phyloP scores from a whole-genome alignment of 2,797 vertebrate genomes.

The Platyrinchus mystaceus region DNA sequence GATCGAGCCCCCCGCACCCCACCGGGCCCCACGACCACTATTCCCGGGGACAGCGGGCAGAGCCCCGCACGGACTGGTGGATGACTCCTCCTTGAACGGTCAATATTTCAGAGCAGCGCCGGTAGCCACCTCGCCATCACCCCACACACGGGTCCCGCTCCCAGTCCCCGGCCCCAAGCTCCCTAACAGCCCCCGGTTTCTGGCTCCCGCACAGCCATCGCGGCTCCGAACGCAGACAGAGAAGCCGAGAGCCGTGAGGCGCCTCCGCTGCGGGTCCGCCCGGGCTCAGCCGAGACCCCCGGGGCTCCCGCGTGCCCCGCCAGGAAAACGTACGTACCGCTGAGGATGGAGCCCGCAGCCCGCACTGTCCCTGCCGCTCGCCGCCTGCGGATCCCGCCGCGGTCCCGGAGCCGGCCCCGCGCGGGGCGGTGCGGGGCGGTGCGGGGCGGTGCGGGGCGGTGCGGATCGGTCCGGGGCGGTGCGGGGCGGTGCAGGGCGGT shows the following conservation, averaged over 20 bases:
- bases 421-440: neutral
- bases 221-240: neutral
- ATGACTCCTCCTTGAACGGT: neutral
- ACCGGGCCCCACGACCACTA: neutral
- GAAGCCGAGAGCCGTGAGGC: neutral
- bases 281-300: neutral
- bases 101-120: neutral
- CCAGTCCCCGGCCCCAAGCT: neutral
- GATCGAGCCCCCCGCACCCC: neutral
- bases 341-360: neutral
- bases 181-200: neutral
- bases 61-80: neutral
- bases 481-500: neutral
- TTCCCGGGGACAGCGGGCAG: neutral
- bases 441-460: neutral
- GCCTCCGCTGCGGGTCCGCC: neutral
- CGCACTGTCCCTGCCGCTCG: neutral
- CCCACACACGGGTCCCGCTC: neutral
- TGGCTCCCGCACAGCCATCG: neutral
- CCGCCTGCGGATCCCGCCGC: neutral
- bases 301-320: neutral
- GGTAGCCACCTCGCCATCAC: neutral
- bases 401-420: neutral
- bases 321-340: neutral
- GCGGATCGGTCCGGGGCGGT: accelerated